Percentiles rank a stretch among this genome's conserved stretches.
Conservation (phyloP, 2,888 invertebrate species). For the Aphodius granarius region DNA sequence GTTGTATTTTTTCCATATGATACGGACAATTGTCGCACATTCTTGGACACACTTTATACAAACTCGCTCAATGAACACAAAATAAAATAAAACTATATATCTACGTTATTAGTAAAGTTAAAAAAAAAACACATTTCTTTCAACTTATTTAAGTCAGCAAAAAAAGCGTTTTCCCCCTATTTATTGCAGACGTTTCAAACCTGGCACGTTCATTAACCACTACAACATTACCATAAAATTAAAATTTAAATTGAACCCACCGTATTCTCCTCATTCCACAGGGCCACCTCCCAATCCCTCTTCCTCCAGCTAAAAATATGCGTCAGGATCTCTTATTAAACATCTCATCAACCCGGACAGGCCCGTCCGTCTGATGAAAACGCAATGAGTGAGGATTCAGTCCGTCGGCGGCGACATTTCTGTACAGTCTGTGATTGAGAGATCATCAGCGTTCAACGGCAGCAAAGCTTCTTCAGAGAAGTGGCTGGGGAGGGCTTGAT, state of each 20-base stretch:
- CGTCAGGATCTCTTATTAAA: conserved; percentile 39
- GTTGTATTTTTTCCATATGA: too few species aligned
- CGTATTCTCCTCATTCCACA: not conserved
- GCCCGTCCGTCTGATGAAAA: conserved; percentile 40
- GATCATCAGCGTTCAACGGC: conserved; percentile 16
- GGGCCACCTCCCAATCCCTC: not conserved
- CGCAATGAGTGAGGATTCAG: conserved; percentile 39
- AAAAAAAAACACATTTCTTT: too few species aligned
- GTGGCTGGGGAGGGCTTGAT: not conserved
- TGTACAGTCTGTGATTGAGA: conserved; percentile 22
- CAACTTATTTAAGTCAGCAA: too few species aligned
- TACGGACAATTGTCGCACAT: too few species aligned
- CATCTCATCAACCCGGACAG: conserved; percentile 43
- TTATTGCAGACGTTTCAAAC: not conserved
- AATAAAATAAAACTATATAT: too few species aligned
- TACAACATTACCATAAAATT: not conserved
- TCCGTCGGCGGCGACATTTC: conserved; percentile 29
- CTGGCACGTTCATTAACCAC: not conserved
- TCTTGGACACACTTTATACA: too few species aligned
- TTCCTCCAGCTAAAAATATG: not conserved
- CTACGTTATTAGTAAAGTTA: too few species aligned
- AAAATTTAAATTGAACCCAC: not conserved
- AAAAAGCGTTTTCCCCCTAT: not conserved
- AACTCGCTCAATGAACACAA: too few species aligned
- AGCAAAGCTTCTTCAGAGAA: not conserved